phyloP scores from a whole-genome alignment of 2,797 vertebrate species.

The Aphelocoma californica region DNA sequence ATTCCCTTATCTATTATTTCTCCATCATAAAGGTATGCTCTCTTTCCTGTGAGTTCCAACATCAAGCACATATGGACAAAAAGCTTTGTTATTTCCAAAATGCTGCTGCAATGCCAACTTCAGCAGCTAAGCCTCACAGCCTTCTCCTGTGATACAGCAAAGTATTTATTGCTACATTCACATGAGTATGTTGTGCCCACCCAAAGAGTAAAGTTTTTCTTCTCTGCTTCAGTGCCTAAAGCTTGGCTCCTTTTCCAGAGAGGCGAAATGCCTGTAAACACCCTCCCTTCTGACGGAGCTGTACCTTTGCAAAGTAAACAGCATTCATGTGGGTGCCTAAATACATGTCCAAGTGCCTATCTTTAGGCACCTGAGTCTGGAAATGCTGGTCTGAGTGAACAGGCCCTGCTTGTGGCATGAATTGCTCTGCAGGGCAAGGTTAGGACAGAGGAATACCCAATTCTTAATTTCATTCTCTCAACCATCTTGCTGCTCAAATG shows the following conservation, averaged over 20 bases:
- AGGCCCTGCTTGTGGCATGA: background rate
- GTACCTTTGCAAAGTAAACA: conserved; percentile 11
- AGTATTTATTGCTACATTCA: background rate
- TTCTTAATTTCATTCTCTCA: conserved; percentile 31
- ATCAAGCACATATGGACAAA: background rate
- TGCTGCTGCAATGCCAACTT: background rate
- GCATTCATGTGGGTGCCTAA: background rate
- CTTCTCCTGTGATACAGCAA: background rate
- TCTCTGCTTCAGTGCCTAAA: background rate
- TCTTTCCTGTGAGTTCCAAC: background rate
- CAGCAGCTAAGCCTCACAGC: background rate
- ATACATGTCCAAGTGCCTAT: background rate
- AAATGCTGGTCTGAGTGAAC: background rate
- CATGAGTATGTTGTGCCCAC: background rate
- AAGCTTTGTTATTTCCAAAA: background rate
- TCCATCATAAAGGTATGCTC: background rate
- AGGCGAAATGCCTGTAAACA: background rate
- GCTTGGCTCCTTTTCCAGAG: background rate
- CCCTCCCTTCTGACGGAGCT: background rate
- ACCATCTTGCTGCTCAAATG: conserved; percentile 22
- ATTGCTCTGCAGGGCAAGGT: background rate
- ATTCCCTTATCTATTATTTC: background rate
- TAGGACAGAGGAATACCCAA: background rate
- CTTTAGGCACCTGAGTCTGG: background rate
- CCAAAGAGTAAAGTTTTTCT: background rate